Percentiles rank a stretch among this genome's conserved stretches.
These are phyloP conservation scores for Dorcus hopei DNA, from an alignment of 2,888 invertebrate genomes.

Conservation along the genomic window DNA sequence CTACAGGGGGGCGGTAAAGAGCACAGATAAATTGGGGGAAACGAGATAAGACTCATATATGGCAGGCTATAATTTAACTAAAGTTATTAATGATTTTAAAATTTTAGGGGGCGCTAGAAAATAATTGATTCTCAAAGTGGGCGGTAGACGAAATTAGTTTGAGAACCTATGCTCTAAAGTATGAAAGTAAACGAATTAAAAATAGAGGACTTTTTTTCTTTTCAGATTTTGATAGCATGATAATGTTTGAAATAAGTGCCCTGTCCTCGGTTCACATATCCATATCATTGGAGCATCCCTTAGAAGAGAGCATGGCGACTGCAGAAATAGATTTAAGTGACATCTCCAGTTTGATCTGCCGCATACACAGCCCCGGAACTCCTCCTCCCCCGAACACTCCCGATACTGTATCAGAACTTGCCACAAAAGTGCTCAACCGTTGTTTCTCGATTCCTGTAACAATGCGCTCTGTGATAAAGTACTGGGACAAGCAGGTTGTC, in stretches of 20 bases:
- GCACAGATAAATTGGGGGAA: too few species aligned
- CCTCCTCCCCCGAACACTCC: conserved; percentile 41
- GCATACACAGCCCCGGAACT: conserved; percentile 63
- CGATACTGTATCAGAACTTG: conserved; percentile 54
- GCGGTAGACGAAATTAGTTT: too few species aligned
- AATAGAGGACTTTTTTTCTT: background rate
- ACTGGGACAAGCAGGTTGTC: conserved; percentile 74
- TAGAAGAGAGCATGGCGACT: conserved; percentile 89
- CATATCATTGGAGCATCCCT: conserved; percentile 87
- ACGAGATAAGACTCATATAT: too few species aligned
- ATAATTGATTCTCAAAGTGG: too few species aligned
- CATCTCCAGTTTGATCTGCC: conserved; percentile 74
- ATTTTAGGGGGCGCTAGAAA: too few species aligned
- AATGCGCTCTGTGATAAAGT: conserved; percentile 79
- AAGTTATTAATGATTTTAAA: too few species aligned
- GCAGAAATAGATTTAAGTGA: conserved; percentile 85
- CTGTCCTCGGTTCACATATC: conserved; percentile 86
- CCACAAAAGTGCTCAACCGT: conserved; percentile 75
- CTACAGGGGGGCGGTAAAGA: too few species aligned
- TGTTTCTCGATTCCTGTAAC: conserved; percentile 92
- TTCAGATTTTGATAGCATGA: conserved; percentile 66
- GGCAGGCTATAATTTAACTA: too few species aligned
- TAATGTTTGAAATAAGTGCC: conserved; percentile 92
- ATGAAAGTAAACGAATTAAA: too few species aligned
- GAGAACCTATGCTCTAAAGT: too few species aligned